Base-by-base conservation (phyloP, 2,113 vertebrate species). In the Lynx canadensis region DNA sequence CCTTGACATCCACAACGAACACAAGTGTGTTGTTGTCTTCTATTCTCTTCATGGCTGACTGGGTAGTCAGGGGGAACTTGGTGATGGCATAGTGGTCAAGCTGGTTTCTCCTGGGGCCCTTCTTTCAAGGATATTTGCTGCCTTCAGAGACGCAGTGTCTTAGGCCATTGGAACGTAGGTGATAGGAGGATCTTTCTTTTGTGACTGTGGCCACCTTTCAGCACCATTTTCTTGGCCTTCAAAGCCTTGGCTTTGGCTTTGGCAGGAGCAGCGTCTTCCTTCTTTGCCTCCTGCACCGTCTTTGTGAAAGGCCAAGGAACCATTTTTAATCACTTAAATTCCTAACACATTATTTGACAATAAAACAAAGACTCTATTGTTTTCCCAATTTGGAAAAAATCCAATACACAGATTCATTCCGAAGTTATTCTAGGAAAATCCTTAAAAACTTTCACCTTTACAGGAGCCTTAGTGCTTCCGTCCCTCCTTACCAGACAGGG, bases 391-490 rank as follows among this genome's bases (percentile, higher is more conserved):
- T 94, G 82, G 48, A 91, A 93, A 19, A 88, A 93, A 57, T 86
- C 50, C 50, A 91, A 73, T 41, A 60, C 69, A 14, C 41, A 74
- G 16, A 83, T 96, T 78, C 6, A 3, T 84, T 80, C 41, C 57
- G 23, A 94, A 85, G 88, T 55, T 84, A 41, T 96, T 87, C 69
- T 52, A n/a, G 57, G 36, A 91, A 93, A 91, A 60, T 63, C 33
- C 25, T 90, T 87, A 73, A 85, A 94, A 91, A 66, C 19, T 13
- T 78, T 90, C 85, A 95, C 69, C 86, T 84, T 95, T 90, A 69
- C 10, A 81, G 81, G 19, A 83, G 13, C 3, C 31, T 90, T 52
- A 80, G 27, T 36, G 50, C 10, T 85, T 92, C n/a, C 7, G 13
- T 4, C 12, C 25, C 52, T 36, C 8, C 3, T 94, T n/a, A 82